A percentile compares a stretch with the other conserved stretches of the same genome.
Evolutionary conservation across 2,888 invertebrate species (phyloP).

Genomic region (Cactoblastis cactorum): DNA sequence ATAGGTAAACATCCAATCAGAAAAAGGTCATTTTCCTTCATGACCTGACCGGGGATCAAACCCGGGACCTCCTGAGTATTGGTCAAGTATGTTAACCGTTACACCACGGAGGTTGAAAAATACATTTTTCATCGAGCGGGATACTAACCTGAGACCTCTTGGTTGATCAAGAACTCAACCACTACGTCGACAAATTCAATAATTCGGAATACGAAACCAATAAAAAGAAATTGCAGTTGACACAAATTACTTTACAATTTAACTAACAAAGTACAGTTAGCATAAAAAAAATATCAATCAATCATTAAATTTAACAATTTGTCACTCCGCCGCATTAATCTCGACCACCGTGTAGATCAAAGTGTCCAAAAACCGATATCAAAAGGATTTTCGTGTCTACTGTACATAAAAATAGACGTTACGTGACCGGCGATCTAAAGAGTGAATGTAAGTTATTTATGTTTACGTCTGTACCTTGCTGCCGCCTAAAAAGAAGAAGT

Average conservation of each 20-base stretch:
- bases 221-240: too few species aligned
- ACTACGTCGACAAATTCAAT: too few species aligned
- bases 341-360: constrained; percentile 64
- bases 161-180: too few species aligned
- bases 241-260: background rate
- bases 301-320: constrained; percentile 2
- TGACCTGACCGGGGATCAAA: too few species aligned
- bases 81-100: too few species aligned
- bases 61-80: too few species aligned
- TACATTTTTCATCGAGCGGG: too few species aligned
- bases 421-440: constrained; percentile 3
- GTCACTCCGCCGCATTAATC: constrained; percentile 32
- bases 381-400: constrained; percentile 14
- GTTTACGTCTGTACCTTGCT: background rate
- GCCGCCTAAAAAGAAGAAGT: background rate
- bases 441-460: background rate
- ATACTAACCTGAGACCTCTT: too few species aligned
- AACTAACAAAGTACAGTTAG: background rate
- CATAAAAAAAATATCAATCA: background rate
- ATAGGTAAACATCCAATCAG: too few species aligned
- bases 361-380: constrained; percentile 26
- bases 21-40: too few species aligned
- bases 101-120: too few species aligned
- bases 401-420: constrained; percentile 13
- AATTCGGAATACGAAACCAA: too few species aligned